A percentile compares a stretch with the other conserved stretches of the same genome.
These are phyloP conservation scores for Papilio demoleus DNA, from an alignment of 2,888 invertebrate species.

Conservation along the genomic window DNA sequence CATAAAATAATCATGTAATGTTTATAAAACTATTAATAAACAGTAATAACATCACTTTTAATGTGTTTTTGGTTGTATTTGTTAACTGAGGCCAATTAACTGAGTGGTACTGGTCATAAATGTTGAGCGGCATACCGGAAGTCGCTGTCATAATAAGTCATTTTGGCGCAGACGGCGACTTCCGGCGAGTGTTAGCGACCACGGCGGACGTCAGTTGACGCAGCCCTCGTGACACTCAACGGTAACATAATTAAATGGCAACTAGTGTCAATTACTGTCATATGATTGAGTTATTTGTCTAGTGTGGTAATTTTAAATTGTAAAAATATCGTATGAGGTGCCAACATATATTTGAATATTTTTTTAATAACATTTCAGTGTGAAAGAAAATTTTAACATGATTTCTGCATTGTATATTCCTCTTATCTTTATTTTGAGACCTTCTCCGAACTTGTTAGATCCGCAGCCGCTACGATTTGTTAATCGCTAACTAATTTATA, in stretches of 20 bases:
- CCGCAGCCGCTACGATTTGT: constrained; percentile 49
- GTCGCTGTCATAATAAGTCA: constrained; percentile 26
- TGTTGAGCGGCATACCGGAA: constrained; percentile 19
- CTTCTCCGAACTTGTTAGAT: background rate
- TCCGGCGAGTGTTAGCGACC: constrained; percentile 27
- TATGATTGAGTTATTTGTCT: background rate
- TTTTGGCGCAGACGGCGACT: constrained; percentile 28
- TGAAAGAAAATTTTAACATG: background rate
- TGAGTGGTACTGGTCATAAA: background rate
- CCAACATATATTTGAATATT: background rate
- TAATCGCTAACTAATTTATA: constrained; percentile 60
- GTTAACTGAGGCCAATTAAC: background rate
- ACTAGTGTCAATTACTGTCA: constrained; percentile 11
- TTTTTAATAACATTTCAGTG: background rate
- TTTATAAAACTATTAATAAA: background rate
- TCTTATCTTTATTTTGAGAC: background rate
- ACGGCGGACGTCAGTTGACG: background rate
- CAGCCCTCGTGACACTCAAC: constrained; percentile 2
- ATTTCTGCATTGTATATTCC: background rate
- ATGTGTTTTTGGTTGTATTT: background rate
- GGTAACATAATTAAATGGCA: constrained; percentile 4
- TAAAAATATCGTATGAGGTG: background rate
- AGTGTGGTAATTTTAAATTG: background rate
- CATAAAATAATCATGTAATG: background rate
- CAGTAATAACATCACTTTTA: background rate